Evolutionary conservation across 2,113 vertebrate genomes (phyloP).

Genomic region (Ailurus styani): DNA sequence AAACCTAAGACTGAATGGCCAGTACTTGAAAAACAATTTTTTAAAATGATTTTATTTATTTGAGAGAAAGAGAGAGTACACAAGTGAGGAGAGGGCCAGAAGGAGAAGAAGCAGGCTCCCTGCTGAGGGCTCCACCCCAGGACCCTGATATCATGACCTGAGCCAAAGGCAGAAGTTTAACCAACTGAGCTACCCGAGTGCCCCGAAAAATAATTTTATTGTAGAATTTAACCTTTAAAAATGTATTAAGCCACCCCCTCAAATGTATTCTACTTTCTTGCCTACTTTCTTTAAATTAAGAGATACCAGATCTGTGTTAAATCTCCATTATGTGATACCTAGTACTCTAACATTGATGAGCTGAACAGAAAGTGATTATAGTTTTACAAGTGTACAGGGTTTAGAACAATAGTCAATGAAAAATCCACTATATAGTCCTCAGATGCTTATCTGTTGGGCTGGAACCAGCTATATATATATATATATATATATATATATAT

Average conservation of each 20-base stretch:
- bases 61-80: not conserved
- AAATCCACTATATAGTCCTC: conserved; percentile 26
- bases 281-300: conserved; percentile 61
- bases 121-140: not conserved
- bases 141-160: not conserved
- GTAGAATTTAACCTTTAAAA: conserved; percentile 43
- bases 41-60: not conserved
- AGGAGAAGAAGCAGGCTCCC: not conserved
- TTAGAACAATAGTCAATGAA: conserved; percentile 68
- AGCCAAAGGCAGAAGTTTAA: not conserved
- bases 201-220: conserved; percentile 30
- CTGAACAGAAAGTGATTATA: conserved; percentile 72
- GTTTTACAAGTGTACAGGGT: conserved; percentile 59
- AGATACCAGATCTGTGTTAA: conserved; percentile 45
- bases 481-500: not conserved
- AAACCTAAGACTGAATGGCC: not conserved
- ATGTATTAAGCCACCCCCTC: conserved; percentile 63
- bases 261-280: conserved; percentile 41
- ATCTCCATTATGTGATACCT: not conserved
- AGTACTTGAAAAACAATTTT: conserved; percentile 15
- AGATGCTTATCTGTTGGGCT: conserved; percentile 58
- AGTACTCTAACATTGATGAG: conserved; percentile 69
- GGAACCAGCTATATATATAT: not conserved
- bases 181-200: not conserved
- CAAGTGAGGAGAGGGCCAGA: not conserved